Conservation (phyloP, 2,888 invertebrate genomes). For the Sinopyrophorus schimmeli region DNA sequence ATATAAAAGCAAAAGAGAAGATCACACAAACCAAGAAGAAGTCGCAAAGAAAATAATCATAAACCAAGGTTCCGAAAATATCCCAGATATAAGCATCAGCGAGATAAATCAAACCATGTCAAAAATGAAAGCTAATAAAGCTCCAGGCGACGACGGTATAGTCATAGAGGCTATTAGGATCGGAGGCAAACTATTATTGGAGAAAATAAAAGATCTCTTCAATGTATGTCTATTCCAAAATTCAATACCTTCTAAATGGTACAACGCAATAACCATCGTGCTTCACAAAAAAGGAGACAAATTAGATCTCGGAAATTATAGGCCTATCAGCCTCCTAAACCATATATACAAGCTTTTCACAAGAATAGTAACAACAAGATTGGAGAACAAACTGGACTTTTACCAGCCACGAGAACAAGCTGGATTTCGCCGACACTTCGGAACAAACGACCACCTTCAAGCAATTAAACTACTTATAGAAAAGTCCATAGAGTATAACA, state of each 20-base stretch:
- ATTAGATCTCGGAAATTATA: background rate
- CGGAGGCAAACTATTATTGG: constrained; percentile 1
- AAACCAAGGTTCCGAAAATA: too few relatives aligned
- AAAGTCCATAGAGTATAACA: constrained; percentile 8
- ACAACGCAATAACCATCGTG: background rate
- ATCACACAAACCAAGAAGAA: constrained; percentile 5
- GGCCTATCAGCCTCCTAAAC: background rate
- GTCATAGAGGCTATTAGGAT: constrained; percentile 3
- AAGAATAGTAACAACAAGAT: background rate
- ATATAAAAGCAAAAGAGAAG: constrained; percentile 5
- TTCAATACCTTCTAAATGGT: background rate
- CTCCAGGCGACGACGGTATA: constrained; percentile 1
- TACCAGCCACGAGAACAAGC: constrained; percentile 4
- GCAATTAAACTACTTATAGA: background rate
- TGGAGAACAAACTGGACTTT: background rate
- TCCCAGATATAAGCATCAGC: constrained; percentile 2
- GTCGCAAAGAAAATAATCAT: constrained; percentile 2
- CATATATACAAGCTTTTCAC: constrained; percentile 2
- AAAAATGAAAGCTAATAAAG: too few relatives aligned
- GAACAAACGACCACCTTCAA: constrained; percentile 1
- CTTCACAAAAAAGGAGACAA: constrained; percentile 1
- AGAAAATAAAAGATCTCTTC: too few relatives aligned
- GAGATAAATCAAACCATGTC: constrained; percentile 5
- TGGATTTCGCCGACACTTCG: too few relatives aligned
- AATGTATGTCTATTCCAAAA: background rate